Evolutionary conservation across 2,888 invertebrate species (phyloP).

Genomic region (Nematopogon swammerdamellus): DNA sequence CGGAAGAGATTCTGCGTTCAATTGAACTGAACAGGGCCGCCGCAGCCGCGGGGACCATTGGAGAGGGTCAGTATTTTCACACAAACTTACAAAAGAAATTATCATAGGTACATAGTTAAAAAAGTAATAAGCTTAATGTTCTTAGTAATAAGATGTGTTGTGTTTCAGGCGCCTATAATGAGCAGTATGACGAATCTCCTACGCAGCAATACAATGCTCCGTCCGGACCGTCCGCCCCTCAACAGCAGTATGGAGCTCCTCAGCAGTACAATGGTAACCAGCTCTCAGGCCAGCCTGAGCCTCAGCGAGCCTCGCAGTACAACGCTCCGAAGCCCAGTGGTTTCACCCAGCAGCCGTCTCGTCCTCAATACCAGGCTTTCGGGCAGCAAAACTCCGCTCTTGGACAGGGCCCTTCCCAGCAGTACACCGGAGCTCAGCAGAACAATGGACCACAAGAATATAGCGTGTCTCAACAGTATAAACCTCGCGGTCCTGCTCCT

Average conservation of each 20-base stretch:
- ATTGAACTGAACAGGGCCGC: conserved; percentile 41
- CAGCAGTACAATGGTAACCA: no score
- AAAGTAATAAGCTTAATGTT: no score
- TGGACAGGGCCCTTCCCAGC: no score
- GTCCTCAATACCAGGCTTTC: not conserved
- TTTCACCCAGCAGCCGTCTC: not conserved
- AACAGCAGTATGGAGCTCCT: not conserved
- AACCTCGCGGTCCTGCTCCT: conserved; percentile 5
- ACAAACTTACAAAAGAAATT: not conserved
- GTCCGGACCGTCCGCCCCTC: not conserved
- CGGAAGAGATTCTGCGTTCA: conserved; percentile 40
- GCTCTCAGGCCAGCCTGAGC: no score
- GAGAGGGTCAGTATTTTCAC: conserved; percentile 23
- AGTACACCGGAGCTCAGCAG: conserved; percentile 18
- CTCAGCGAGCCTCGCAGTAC: not conserved
- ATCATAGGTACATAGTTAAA: no score
- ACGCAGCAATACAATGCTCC: conserved; percentile 4
- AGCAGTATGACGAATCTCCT: conserved; percentile 16
- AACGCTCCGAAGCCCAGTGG: not conserved
- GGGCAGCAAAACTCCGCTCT: no score
- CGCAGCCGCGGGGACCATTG: conserved; percentile 44
- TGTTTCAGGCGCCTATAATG: conserved; percentile 39
- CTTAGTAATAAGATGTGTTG: conserved; percentile 7
- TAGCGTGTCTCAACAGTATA: no score
- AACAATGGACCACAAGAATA: conserved; percentile 14